Evolutionary conservation across 1,140 invertebrate species (phyloP), one percentile per base, ranked within the genome.

Genomic region (Drosophila teissieri): DNA sequence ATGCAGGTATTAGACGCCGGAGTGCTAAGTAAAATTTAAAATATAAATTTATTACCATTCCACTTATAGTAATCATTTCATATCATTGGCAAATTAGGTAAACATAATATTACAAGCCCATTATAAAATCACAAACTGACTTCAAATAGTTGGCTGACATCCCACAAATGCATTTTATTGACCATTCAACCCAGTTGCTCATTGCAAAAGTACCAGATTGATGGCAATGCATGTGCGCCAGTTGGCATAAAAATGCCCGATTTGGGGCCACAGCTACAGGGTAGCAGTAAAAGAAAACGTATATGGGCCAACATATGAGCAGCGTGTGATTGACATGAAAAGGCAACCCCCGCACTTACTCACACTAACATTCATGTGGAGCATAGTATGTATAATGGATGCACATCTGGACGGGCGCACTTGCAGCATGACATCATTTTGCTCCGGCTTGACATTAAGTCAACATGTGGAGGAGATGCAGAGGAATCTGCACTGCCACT

Each of bases 351-450:
- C 65, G 58, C 63, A 73, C 42, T 62, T 44, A 62, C 52, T 39
- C 12, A 61, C 22, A 46, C 10, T 4, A 8, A 51, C 48, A 51
- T 22, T 17, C 48, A n/a, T 17, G 27, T 27, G 36, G 37, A 89
- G 76, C 84, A 88, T 88, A 84, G 84, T 80, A 88, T 88, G 84
- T 80, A 88, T 88, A 89, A 88, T 88, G 77, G 79, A 80, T 84
- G 84, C 80, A 88, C 83, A 88, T 88, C 83, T 88, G 83, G 83
- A 88, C 79, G 58, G 40, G 79, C 83, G 83, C 84, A 89, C 83
- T 88, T 88, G 83, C 80, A 84, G 83, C 83, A 88, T 88, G 83
- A 88, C 83, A 88, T 88, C 83, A 88, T 88, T 88, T 84, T 64
- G 31, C 67, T 64, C 46, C 36, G 37, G 65, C 57, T 80, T 88